phyloP scores from a whole-genome alignment of 2,113 vertebrate species.

The Mystacornis crossleyi region DNA sequence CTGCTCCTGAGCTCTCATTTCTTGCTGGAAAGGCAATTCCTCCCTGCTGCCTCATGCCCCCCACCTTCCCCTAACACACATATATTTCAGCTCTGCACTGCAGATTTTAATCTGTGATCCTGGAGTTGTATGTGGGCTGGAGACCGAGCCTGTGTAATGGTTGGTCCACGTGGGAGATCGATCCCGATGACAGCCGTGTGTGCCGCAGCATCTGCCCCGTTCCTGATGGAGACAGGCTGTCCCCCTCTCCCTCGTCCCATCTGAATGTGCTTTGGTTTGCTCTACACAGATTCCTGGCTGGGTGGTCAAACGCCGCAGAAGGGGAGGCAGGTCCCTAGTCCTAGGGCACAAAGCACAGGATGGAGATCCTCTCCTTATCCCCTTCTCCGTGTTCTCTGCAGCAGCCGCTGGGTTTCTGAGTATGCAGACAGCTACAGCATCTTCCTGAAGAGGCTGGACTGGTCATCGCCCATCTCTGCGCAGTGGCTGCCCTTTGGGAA shows the following conservation, averaged over 20 bases:
- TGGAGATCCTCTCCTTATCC: neutral
- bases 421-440: slow-evolving; percentile 46
- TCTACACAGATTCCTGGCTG: rapidly evolving
- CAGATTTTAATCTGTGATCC: neutral
- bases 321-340: neutral
- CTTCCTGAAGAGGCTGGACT: neutral
- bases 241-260: neutral
- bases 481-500: neutral
- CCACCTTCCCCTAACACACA: neutral
- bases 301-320: rapidly evolving
- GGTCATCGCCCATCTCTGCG: neutral
- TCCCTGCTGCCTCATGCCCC: neutral
- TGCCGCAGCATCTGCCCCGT: rapidly evolving
- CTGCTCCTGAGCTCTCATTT: neutral
- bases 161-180: neutral
- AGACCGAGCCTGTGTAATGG: neutral
- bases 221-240: neutral
- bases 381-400: neutral
- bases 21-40: neutral
- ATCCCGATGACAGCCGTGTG: neutral
- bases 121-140: neutral
- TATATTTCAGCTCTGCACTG: neutral
- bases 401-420: slow-evolving; percentile 27
- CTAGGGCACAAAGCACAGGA: neutral
- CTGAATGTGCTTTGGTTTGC: rapidly evolving